Evolutionary conservation across 2,797 vertebrate genomes (phyloP).

Genomic region (Spinus pinus): DNA sequence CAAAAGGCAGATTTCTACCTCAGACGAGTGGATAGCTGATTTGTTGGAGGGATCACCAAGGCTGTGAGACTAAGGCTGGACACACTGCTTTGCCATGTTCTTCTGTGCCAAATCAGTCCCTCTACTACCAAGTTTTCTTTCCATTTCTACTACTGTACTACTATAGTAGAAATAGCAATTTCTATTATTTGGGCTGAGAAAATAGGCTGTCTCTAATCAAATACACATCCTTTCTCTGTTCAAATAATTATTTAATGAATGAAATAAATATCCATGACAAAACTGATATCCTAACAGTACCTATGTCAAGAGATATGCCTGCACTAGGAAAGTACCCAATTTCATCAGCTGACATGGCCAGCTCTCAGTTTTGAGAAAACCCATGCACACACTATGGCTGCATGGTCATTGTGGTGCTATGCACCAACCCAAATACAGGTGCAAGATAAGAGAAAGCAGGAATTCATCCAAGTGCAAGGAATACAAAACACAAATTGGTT

Average conservation of each 20-base stretch:
- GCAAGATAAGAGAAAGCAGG: not conserved
- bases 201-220: not conserved
- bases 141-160: not conserved
- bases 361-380: not conserved
- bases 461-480: not conserved
- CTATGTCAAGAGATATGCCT: not conserved
- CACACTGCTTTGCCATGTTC: not conserved
- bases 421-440: accelerated
- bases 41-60: not conserved
- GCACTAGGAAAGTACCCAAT: not conserved
- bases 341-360: not conserved
- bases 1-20: not conserved
- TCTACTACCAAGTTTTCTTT: not conserved
- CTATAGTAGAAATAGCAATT: not conserved
- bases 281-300: not conserved
- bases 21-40: not conserved
- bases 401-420: not conserved
- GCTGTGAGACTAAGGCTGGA: not conserved
- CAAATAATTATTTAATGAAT: not conserved
- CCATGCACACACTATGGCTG: not conserved
- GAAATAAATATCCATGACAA: not conserved
- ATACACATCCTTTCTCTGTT: not conserved
- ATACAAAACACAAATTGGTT: not conserved
- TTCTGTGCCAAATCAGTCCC: not conserved
- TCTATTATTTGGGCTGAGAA: not conserved